Evolutionary conservation across 2,797 vertebrate species (phyloP), one percentile per base, ranked within the genome.

Genomic region (Gallinago solitaria): DNA sequence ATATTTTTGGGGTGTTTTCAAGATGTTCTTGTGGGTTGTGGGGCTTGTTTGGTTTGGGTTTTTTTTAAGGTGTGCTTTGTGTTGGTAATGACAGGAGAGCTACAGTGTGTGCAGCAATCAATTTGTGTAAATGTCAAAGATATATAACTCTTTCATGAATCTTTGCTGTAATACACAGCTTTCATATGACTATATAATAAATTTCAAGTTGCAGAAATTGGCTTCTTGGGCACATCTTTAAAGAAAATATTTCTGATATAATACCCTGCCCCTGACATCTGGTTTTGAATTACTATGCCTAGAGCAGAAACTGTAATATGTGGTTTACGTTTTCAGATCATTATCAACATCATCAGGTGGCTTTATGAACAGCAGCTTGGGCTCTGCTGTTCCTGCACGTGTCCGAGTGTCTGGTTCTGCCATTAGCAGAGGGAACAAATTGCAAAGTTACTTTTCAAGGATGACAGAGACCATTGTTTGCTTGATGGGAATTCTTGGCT

Each of bases 181-280:
- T 83, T 23, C 43, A 77, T 20, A 20, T 48, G 63, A 41, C 39
- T 67, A 21, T 4, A 4, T 19, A 63, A 69, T 53, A 81, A 45
- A 87, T 71, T 10, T 56, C 35, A 51, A 43, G 21, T 80, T 64
- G 23, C 10, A 71, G 45, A 88, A 75, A 81, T 47, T 30, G n/a
- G 11, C 59, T 87, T 81, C 25, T 73, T 79, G 35, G 47, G 15
- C 15, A 32, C 5, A 28, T 68, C 30, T 75, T 71, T 35, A 50
- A 74, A 73, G 47, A 54, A 93, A 89, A 69, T 71, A 60, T 68
- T 83, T 90, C 82, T 69, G 15, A n/a, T 89, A 20, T 12, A 73
- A 41, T 51, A 35, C 16, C 15, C 16, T 87, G 15, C 5, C 39
- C 9, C 21, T 43, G n/a, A 30, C n/a, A 57, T 87, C 25, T 3